A percentile compares a stretch with the other conserved stretches of the same genome.
These are phyloP conservation scores for Drosophila pandora DNA, from an alignment of 1,140 invertebrate genomes.

Conservation along the genomic window DNA sequence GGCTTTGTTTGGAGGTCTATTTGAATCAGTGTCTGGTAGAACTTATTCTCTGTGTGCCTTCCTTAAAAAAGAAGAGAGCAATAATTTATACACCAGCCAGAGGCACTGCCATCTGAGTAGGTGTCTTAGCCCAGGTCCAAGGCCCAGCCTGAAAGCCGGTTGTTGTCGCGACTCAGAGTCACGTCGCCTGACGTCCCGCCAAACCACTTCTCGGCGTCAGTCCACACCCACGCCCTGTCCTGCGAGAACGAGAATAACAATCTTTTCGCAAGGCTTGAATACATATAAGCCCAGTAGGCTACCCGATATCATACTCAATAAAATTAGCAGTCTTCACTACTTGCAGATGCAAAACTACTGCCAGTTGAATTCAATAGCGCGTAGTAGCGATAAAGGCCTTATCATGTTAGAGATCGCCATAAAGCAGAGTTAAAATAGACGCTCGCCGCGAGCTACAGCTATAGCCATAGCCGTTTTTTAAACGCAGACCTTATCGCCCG, in stretches of 20 bases:
- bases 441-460: not conserved
- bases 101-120: conserved; percentile 8
- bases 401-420: conserved; percentile 12
- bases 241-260: conserved; percentile 1
- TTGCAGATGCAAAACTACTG: not conserved
- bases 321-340: not conserved
- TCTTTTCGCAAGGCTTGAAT: not conserved
- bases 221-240: conserved; percentile 55
- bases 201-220: conserved; percentile 66
- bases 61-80: not conserved
- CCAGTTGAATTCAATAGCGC: conserved; percentile 1
- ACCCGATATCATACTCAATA: not conserved
- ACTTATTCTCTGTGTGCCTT: not conserved
- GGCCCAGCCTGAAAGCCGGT: conserved; percentile 13
- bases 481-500: conserved; percentile 38
- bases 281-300: not conserved
- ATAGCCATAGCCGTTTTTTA: not conserved
- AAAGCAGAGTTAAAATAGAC: not conserved
- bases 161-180: conserved; percentile 14
- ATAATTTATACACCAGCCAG: conserved; percentile 6
- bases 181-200: conserved; percentile 23
- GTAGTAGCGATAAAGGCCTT: conserved; percentile 19
- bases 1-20: too few relatives aligned
- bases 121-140: conserved; percentile 5
- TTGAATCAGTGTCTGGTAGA: not conserved